Evolutionary conservation across 2,113 vertebrate genomes (phyloP), one percentile per base, ranked within the genome.

Genomic region (Fukomys damarensis): DNA sequence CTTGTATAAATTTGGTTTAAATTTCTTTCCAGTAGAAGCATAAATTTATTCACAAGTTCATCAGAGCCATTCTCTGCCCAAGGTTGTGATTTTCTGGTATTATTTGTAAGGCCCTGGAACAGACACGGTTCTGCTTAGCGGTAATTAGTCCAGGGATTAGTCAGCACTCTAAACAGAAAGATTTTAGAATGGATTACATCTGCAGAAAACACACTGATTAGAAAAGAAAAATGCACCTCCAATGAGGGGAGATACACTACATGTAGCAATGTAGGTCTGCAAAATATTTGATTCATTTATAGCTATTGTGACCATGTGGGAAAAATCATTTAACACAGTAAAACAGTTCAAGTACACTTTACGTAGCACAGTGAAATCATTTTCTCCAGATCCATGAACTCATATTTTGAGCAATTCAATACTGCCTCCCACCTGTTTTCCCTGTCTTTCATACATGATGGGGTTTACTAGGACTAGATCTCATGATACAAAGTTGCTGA

Each of bases 211-310:
- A 66, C 30, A 43, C 2, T 46, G 14, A 65, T 61, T 56, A 28
- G 12, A 38, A 7, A 86, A 90, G 54, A 10, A 70, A 32, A 86
- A 43, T 30, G 8, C 0, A 41, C 20, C 10, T 77, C 2, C 30
- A 28, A 81, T 0, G 0, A 22, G 58, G 2, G 19, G 26, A 49
- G 30, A 7, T n/a, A 59, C 6, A 2, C 5, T 52, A 58, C 24
- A 43, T 72, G 38, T 43, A 41, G 20, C 19, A 80, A n/a, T 38
- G 41, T 74, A 10, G 5, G 41, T 46, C 24, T 74, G 7, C 7
- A 58, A n/a, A 63, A 28, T 46, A 54, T 11, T 63, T 16, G 19
- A 13, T 70, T 70, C 35, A 72, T 56, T 56, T 85, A 16, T 26
- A 84, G 26, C 41, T 19, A n/a, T 16, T 80, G 35, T 54, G 28